These are phyloP conservation scores for Vombatus ursinus DNA, from an alignment of 2,113 vertebrate species.

Conservation along the genomic window DNA sequence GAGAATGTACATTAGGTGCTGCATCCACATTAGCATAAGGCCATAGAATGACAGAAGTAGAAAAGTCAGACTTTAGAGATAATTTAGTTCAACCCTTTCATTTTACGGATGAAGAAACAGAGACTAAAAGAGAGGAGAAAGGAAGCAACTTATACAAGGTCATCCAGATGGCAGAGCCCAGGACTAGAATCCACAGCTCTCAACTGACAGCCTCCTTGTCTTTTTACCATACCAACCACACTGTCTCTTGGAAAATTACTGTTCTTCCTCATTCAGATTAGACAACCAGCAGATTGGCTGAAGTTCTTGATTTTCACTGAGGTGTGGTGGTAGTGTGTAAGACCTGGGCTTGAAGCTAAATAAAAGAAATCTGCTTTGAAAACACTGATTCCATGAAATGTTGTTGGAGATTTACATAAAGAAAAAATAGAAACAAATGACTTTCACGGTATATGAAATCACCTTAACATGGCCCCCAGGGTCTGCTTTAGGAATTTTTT, in stretches of 20 bases:
- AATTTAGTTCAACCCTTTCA: background rate
- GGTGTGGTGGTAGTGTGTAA: background rate
- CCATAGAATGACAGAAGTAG: background rate
- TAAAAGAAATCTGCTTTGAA: background rate
- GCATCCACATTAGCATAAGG: background rate
- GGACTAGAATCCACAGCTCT: background rate
- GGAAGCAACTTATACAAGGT: background rate
- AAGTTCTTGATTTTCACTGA: background rate
- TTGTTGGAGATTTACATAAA: conserved; percentile 22
- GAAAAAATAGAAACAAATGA: background rate
- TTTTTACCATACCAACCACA: background rate
- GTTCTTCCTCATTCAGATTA: background rate
- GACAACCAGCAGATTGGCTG: background rate
- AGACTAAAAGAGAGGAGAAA: background rate
- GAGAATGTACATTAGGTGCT: background rate
- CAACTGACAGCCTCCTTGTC: background rate
- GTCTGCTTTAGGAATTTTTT: conserved; percentile 22
- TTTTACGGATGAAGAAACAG: background rate
- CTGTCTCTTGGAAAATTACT: background rate
- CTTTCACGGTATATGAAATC: conserved; percentile 21
- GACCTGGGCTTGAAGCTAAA: background rate
- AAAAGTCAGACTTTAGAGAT: background rate
- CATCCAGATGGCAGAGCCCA: background rate
- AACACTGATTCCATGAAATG: background rate
- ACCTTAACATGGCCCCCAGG: conserved; percentile 23